These are phyloP conservation scores for Drosophila quasianomalipes DNA, from an alignment of 2,888 invertebrate species.

Conservation along the genomic window DNA sequence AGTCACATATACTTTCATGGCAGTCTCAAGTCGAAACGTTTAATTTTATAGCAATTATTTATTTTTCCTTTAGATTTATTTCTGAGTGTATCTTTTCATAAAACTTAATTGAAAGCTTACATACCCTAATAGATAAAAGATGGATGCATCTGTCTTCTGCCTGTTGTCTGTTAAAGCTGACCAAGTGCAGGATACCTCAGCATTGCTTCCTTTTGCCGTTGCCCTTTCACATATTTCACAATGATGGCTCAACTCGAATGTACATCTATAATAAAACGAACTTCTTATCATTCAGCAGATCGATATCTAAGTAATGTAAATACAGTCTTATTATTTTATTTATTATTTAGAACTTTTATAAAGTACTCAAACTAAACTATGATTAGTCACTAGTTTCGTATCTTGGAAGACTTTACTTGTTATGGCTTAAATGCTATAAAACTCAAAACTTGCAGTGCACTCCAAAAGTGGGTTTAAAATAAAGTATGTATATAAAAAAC, in stretches of 20 bases:
- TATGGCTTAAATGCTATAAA: slow-evolving; percentile 9
- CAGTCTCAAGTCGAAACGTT: background rate
- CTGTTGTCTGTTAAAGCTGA: background rate
- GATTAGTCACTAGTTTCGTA: background rate
- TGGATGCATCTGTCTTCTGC: background rate
- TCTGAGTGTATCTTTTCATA: background rate
- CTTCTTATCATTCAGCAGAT: background rate
- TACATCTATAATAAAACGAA: background rate
- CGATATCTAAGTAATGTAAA: background rate
- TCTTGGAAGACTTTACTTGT: background rate
- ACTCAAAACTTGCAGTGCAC: slow-evolving; percentile 13
- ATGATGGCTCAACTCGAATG: background rate
- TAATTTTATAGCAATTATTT: background rate
- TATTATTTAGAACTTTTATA: background rate
- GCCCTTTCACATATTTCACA: background rate
- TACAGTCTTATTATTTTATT: background rate
- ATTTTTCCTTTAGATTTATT: background rate
- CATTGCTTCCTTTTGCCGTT: background rate
- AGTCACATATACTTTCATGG: background rate
- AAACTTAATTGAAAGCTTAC: background rate
- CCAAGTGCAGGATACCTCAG: background rate
- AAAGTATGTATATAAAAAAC: slow-evolving; percentile 8
- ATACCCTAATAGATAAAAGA: background rate
- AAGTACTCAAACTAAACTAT: background rate
- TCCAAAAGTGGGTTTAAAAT: slow-evolving; percentile 28